Percentiles rank a stretch among this genome's conserved stretches.
These are phyloP conservation scores for Macrotis lagotis DNA, from an alignment of 2,113 vertebrate species.

Conservation along the genomic window DNA sequence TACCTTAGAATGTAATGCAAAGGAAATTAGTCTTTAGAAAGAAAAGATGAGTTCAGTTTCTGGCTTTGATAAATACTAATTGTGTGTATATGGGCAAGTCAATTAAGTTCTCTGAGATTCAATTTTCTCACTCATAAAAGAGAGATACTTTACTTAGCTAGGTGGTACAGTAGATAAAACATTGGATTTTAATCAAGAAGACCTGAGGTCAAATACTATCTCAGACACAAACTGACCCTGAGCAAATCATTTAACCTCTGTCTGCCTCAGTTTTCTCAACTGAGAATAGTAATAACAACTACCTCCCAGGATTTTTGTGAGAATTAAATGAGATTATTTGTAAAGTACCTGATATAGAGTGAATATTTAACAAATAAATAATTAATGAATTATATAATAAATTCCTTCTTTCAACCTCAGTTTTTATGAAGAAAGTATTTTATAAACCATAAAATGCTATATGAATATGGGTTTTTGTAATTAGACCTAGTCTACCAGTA, in stretches of 20 bases:
- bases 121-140: background rate
- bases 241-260: background rate
- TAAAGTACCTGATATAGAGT: background rate
- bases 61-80: background rate
- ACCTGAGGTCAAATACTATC: background rate
- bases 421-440: background rate
- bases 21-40: background rate
- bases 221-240: background rate
- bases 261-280: background rate
- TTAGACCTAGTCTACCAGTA: background rate
- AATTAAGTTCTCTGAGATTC: background rate
- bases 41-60: background rate
- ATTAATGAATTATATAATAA: background rate
- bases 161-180: background rate
- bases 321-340: background rate
- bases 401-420: background rate
- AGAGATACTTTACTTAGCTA: background rate
- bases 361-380: background rate
- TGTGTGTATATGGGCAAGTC: background rate
- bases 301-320: background rate
- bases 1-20: background rate
- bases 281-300: background rate
- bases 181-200: background rate
- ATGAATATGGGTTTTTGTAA: background rate
- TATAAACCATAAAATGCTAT: background rate